Conservation (phyloP, 2,888 invertebrate genomes). For the Chrysomela aeneicollis region DNA sequence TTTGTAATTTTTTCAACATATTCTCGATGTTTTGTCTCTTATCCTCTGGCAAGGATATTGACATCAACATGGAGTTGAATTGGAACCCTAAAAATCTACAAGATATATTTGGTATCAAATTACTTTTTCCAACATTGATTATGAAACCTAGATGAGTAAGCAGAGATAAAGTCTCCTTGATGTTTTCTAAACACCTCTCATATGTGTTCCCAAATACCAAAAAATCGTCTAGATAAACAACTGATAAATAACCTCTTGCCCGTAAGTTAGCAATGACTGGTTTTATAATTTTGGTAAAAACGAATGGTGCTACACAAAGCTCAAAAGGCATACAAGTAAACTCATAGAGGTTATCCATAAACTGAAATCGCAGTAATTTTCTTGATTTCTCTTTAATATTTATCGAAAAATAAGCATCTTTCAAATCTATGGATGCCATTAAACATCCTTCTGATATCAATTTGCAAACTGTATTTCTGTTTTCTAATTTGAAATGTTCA, state of each 20-base stretch:
- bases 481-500: slow-evolving; percentile 19
- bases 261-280: not conserved
- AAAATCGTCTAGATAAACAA: not conserved
- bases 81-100: not conserved
- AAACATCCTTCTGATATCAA: not conserved
- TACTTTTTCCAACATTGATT: not conserved
- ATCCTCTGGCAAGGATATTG: not conserved
- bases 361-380: slow-evolving; percentile 4
- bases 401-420: not conserved
- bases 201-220: not conserved
- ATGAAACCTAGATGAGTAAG: not conserved
- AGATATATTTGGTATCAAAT: not conserved
- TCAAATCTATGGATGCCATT: slow-evolving; percentile 8
- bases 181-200: not conserved
- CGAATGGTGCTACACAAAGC: not conserved
- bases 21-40: not conserved
- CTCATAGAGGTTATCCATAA: not conserved
- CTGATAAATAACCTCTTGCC: not conserved
- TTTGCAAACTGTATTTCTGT: not conserved
- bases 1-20: not conserved
- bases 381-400: not conserved
- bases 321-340: slow-evolving; percentile 14
- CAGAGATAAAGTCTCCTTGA: not conserved
- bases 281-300: slow-evolving; percentile 1
- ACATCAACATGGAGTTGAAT: not conserved